Conservation (phyloP, 2,888 invertebrate genomes). For the Latrodectus hesperus region DNA sequence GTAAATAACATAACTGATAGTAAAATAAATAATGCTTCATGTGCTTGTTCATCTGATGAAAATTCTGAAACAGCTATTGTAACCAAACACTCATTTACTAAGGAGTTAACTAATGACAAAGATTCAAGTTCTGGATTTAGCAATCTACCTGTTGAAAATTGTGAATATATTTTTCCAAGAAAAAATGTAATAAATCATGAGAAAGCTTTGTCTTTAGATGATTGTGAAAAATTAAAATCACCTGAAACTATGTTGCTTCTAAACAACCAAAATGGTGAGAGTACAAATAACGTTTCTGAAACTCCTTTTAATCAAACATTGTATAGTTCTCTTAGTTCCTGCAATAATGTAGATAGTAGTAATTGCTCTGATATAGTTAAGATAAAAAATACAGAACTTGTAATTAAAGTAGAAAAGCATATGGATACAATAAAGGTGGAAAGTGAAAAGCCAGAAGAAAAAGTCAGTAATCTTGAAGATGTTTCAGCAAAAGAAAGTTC, state of each 20-base stretch:
- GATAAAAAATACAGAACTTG: neutral
- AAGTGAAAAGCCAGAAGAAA: neutral
- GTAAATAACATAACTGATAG: slow-evolving; percentile 14
- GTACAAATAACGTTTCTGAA: slow-evolving; percentile 25
- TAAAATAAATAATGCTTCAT: slow-evolving; percentile 9
- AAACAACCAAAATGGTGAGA: slow-evolving; percentile 19
- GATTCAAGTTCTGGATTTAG: neutral
- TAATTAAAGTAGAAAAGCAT: neutral
- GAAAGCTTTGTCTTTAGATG: neutral
- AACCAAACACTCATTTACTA: neutral
- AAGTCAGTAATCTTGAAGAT: neutral
- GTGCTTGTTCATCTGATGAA: neutral
- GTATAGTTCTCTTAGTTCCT: slow-evolving; percentile 29
- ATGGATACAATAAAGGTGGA: neutral
- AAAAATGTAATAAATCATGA: slow-evolving; percentile 6
- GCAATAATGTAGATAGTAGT: slow-evolving; percentile 14
- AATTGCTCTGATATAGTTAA: neutral
- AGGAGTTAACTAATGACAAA: neutral
- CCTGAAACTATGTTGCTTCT: neutral
- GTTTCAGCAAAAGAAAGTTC: neutral
- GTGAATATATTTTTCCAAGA: neutral
- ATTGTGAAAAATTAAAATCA: neutral
- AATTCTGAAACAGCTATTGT: neutral
- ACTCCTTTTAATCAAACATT: slow-evolving; percentile 9
- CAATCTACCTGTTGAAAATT: slow-evolving; percentile 10